Base-by-base conservation (phyloP, 2,797 vertebrate genomes). In the Podarcis lilfordi region DNA sequence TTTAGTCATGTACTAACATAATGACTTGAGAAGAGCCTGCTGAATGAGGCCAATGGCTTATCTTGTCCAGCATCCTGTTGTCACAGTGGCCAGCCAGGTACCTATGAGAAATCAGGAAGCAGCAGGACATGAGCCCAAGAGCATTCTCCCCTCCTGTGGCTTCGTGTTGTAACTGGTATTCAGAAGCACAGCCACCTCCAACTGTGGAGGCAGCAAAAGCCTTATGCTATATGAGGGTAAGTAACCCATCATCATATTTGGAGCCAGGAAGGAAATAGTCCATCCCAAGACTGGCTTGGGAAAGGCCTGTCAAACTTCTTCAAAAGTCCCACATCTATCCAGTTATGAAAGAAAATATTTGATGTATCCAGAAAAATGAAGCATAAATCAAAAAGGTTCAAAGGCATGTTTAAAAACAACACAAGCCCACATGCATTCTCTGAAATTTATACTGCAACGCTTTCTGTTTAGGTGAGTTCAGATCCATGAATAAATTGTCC, bases 401-500 rank as follows among this genome's bases (percentile, higher is more conserved):
- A 90, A 91, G 82, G 10, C 32, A 32, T 74, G 19, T 37, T 84
- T 90, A 5, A 29, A 59, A 77, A 15, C 27, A 89, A 92, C 61
- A 88, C 13, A 83, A 93, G 6, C 15, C 80, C 40, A 8, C 29
- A 72, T 68, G 40, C 72, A 88, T 40, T 77, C 74, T 88, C 3
- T 3, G 59, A 84, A 93, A 92, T 71, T 66, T 81, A 69, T 21
- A 79, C 83, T 21, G 37, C 68, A 89, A 87, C 1, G 23, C 75
- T 89, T 75, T 76, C 75, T 86, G 40, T 87, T 88, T 90, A 87
- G 85, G 93, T 86, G 92, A 83, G 40, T 89, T 81, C 45, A 50
- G 8, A 86, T 90, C 88, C 75, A 69, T 72, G 74, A 93, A 91
- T 93, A 89, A 95, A 94, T 84, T 85, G 69, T 85, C 93, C 25